Evolutionary conservation across 2,888 invertebrate genomes (phyloP), one percentile per base, ranked within the genome.

Genomic region (Cantharis rufa): DNA sequence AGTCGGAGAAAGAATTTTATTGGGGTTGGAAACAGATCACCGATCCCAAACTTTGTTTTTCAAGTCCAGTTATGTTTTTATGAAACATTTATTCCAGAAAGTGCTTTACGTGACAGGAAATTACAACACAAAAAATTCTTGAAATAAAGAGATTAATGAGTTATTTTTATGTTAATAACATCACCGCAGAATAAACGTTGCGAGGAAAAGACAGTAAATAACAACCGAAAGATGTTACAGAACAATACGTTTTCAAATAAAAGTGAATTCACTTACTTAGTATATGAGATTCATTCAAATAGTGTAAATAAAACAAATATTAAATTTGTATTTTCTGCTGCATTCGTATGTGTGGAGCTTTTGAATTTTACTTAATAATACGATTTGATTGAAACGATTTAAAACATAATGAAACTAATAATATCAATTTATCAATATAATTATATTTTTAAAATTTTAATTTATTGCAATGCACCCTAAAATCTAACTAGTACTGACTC

Each of bases 11-110:
- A 79, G 82, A 81, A 81, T 82, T 84, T 84, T 84, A 83, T 83
- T 82, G 82, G 81, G 82, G 80, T 80, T 80, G 80, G 78, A 77
- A 80, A 76, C 81, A 79, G 82, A 83, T 81, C 82, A 82, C 81
- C 78, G 78, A 77, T 81, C 75, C 79, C 79, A 76, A 82, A 82
- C 79, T 82, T 83, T 82, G 82, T 83, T 82, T 83, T 82, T 81
- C 80, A 82, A 82, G 81, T 81, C 80, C 78, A 78, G 80, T 81
- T 80, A 77, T 82, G 77, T 81, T 81, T 82, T 82, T 82, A 82
- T 82, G 82, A 82, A 82, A 81, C 81, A 81, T 83, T 80, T 80
- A 78, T 80, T 79, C 80, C 64, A 69, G 70, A 71, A 73, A 78
- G 79, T 77, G 80, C 77, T 81, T 77, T 82, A 81, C 82, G 81